Evolutionary conservation across 2,113 vertebrate genomes (phyloP), one percentile per base, ranked within the genome.

Genomic region (Heliornis fulica): DNA sequence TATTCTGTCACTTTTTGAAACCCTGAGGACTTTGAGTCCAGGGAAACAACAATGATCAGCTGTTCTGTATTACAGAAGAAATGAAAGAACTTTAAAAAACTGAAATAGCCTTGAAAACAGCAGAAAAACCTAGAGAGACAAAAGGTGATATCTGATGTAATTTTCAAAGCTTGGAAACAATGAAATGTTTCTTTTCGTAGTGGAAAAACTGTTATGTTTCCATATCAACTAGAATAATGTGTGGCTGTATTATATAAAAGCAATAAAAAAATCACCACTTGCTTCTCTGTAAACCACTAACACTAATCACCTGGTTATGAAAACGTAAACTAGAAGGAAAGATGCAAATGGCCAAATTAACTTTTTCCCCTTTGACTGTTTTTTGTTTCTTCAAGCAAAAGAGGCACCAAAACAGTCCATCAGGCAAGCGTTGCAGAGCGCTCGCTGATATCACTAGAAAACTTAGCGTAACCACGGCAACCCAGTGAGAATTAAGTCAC

Each of bases 401-500:
- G 46, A 85, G 77, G 32, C 36, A 94, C 13, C 40, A 85, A 85
- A 94, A 34, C 66, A 89, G 54, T 57, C 40, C 2, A 2, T 91
- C 38, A 38, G 2, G 21, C 32, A 83, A 72, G 60, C 65, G 69
- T 45, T 80, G 61, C 31, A 53, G 77, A 79, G 57, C n/a, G 63
- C 57, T 79, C 29, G 29, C 18, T 83, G 90, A 93, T 93, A 89
- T 93, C 84, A 85, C 70, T 25, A 91, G 68, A 91, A 94, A 91
- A 96, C 41, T 59, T 6, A 69, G n/a, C 5, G 75, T 94, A 91
- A 95, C 94, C 90, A 94, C 89, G 87, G 89, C 75, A 97, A 95
- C 90, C n/a, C 34, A 76, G 14, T 9, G 45, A 90, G 81, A 83
- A 56, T 26, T 32, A 53, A 54, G 53, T 45, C 22, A 29, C 6